These are phyloP conservation scores for Lordiphosa fenestrarum DNA, from an alignment of 2,888 invertebrate genomes.

Conservation along the genomic window DNA sequence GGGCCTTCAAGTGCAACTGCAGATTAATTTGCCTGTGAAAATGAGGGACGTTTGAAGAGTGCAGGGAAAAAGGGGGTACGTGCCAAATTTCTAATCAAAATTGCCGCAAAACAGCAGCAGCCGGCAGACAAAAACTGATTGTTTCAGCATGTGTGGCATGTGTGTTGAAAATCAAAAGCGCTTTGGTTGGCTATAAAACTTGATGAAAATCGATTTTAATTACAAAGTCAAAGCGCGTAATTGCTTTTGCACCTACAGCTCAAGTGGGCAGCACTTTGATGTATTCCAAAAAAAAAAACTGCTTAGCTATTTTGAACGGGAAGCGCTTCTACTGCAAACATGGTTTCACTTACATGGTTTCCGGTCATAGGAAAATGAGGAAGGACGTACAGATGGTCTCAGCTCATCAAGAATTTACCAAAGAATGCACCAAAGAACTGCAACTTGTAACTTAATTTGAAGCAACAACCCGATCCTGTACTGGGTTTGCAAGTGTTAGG, in stretches of 20 bases:
- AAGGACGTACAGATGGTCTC: no score
- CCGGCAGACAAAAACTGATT: slow-evolving; percentile 54
- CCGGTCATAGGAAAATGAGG: no score
- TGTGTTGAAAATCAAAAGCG: slow-evolving; percentile 32
- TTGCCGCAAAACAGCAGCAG: slow-evolving; percentile 56
- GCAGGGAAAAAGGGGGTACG: slow-evolving; percentile 10
- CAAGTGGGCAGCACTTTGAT: slow-evolving; percentile 60
- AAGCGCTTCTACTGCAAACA: no score
- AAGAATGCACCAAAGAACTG: no score
- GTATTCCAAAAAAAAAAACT: slow-evolving; percentile 12
- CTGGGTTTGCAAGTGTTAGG: no score
- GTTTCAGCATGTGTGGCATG: slow-evolving; percentile 26
- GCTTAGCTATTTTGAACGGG: no score
- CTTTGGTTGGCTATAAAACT: slow-evolving; percentile 52
- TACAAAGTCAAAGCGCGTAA: slow-evolving; percentile 73
- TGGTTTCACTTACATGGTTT: no score
- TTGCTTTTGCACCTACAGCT: slow-evolving; percentile 67
- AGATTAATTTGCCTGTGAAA: slow-evolving; percentile 37
- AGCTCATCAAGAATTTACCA: no score
- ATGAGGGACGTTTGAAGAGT: slow-evolving; percentile 18
- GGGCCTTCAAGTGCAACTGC: slow-evolving; percentile 9
- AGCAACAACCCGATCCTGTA: no score
- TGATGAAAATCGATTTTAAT: slow-evolving; percentile 72
- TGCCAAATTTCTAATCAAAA: slow-evolving; percentile 69
- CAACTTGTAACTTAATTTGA: no score